Evolutionary conservation across 2,888 invertebrate genomes (phyloP).

Genomic region (Phaedon cochleariae): DNA sequence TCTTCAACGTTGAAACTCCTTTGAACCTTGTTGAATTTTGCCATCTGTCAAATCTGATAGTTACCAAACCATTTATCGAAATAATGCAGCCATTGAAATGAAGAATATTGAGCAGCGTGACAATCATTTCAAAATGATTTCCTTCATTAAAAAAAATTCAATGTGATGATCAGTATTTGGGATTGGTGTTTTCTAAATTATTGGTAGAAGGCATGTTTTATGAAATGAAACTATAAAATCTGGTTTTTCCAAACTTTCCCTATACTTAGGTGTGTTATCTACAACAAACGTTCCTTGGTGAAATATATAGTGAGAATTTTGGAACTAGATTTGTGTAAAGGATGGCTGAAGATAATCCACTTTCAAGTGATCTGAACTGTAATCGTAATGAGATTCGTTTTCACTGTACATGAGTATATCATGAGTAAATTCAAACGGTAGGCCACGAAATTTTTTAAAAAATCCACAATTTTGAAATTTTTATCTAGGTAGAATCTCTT

Average conservation of each 20-base stretch:
- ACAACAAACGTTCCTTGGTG: not conserved
- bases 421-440: too few species aligned
- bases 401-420: too few species aligned
- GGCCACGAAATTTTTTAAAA: too few species aligned
- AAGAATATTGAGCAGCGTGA: not conserved
- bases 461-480: too few species aligned
- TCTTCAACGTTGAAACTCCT: conserved; percentile 44
- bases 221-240: not conserved
- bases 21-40: conserved; percentile 27
- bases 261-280: not conserved
- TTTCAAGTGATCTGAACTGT: too few species aligned
- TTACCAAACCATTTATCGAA: conserved; percentile 30
- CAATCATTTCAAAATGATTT: not conserved
- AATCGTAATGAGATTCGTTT: too few species aligned
- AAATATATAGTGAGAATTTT: not conserved
- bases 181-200: not conserved
- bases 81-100: not conserved
- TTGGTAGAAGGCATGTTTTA: not conserved
- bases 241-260: not conserved
- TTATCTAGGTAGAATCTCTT: too few species aligned
- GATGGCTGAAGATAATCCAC: too few species aligned
- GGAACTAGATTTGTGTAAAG: not conserved
- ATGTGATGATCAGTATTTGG: not conserved
- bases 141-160: too few species aligned
- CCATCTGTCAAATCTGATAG: conserved; percentile 25